phyloP scores from a whole-genome alignment of 2,797 vertebrate species.

The Schizothorax lantsangensis region DNA sequence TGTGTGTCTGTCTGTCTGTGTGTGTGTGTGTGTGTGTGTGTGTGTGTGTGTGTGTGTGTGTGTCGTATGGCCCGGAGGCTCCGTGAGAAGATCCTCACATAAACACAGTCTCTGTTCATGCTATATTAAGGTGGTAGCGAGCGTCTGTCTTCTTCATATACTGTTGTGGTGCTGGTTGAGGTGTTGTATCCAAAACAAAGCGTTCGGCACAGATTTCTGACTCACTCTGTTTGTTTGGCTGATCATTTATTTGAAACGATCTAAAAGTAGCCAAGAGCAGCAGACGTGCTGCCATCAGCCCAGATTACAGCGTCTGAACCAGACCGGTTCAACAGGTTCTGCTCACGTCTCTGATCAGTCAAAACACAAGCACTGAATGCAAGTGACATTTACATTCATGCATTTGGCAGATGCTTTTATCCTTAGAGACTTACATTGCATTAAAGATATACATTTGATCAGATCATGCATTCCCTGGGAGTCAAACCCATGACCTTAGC shows the following conservation, averaged over 20 bases:
- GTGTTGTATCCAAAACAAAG: conserved; percentile 4
- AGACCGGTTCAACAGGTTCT: conserved; percentile 30
- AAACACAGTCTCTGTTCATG: background rate
- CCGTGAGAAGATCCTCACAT: background rate
- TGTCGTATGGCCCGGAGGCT: background rate
- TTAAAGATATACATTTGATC: background rate
- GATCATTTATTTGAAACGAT: background rate
- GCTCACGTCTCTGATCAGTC: background rate
- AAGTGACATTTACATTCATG: background rate
- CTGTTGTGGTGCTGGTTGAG: conserved; percentile 3
- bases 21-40: background rate
- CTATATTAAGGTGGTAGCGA: background rate
- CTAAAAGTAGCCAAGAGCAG: conserved; percentile 20
- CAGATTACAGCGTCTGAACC: background rate
- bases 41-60: background rate
- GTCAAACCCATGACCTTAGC: background rate
- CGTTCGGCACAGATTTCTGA: conserved; percentile 23
- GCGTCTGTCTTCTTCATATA: background rate
- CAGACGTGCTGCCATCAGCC: background rate
- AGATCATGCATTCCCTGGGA: background rate
- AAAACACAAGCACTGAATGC: background rate
- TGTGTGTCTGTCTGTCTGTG: background rate
- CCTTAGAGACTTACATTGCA: background rate
- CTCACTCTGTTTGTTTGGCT: conserved; percentile 30
- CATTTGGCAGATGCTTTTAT: background rate